A percentile compares a stretch with the other conserved stretches of the same genome.
Conservation (phyloP, 2,113 vertebrate species). For the Acanthochromis polyacanthus region DNA sequence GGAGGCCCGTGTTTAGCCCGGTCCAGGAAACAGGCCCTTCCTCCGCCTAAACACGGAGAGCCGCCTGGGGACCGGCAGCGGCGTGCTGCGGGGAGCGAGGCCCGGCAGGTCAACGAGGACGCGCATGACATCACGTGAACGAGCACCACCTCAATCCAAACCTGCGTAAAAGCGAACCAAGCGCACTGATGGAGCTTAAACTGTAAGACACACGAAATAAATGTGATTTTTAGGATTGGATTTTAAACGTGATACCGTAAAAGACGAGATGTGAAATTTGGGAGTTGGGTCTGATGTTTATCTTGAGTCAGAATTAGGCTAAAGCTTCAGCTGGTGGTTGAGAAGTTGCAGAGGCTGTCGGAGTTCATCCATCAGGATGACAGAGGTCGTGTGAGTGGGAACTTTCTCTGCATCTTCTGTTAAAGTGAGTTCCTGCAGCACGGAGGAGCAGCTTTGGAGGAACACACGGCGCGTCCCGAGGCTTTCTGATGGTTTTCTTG, state of each 20-base stretch:
- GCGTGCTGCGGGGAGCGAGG: constrained; percentile 81
- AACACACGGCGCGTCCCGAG: background rate
- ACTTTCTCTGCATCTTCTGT: constrained; percentile 62
- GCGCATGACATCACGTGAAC: background rate
- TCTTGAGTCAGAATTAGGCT: background rate
- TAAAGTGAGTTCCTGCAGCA: constrained; percentile 30
- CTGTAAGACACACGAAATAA: no score
- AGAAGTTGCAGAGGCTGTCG: constrained; percentile 14
- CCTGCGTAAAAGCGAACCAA: constrained; percentile 24
- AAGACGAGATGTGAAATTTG: background rate
- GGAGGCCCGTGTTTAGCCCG: constrained; percentile 92
- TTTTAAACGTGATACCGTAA: background rate
- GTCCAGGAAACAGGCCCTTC: constrained; percentile 98
- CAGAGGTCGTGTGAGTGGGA: constrained; percentile 75
- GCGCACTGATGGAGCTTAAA: background rate
- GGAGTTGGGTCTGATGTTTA: background rate
- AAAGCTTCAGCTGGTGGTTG: background rate
- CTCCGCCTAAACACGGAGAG: constrained; percentile 93
- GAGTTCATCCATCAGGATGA: constrained; percentile 53
- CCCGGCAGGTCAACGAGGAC: constrained; percentile 48
- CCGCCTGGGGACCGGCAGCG: constrained; percentile 81
- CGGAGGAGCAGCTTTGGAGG: background rate
- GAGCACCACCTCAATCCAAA: background rate
- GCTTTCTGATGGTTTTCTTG: background rate
- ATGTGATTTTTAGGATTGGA: background rate